A percentile compares a stretch with the other conserved stretches of the same genome.
Evolutionary conservation across 2,113 vertebrate species (phyloP).

Genomic region (Setophaga coronata): DNA sequence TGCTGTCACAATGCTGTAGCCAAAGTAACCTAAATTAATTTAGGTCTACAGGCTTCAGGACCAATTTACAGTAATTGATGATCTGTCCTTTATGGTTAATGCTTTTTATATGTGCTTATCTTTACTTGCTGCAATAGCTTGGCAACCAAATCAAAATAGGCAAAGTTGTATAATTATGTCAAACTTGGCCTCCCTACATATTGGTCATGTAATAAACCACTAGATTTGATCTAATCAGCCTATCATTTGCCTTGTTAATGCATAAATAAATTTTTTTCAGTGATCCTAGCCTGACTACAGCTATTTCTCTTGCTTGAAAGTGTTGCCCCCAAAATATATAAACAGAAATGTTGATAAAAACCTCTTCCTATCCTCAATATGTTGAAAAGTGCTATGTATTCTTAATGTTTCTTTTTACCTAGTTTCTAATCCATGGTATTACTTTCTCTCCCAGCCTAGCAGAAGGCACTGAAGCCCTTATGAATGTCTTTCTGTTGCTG

Average conservation of each 20-base stretch:
- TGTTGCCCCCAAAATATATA: background rate
- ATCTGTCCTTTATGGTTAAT: background rate
- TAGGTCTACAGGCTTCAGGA: background rate
- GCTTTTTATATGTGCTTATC: background rate
- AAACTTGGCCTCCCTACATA: background rate
- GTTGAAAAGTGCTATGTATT: background rate
- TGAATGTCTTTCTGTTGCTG: background rate
- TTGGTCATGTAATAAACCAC: background rate
- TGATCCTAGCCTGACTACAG: background rate
- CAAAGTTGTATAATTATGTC: background rate
- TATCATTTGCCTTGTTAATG: background rate
- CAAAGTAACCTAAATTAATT: conserved; percentile 27
- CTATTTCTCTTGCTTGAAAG: background rate
- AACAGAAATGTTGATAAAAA: background rate
- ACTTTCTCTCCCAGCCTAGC: background rate
- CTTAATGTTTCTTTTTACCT: background rate
- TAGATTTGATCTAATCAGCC: background rate
- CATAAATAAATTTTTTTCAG: background rate
- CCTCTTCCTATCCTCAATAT: background rate
- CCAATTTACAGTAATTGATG: background rate
- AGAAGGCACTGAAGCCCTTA: background rate
- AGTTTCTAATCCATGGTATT: background rate
- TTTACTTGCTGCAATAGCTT: background rate
- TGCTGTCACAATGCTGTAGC: background rate
- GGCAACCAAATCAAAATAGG: background rate